A percentile compares a stretch with the other conserved stretches of the same genome.
Conservation (phyloP, 1,140 invertebrate species). For the Oedothorax gibbosus region DNA sequence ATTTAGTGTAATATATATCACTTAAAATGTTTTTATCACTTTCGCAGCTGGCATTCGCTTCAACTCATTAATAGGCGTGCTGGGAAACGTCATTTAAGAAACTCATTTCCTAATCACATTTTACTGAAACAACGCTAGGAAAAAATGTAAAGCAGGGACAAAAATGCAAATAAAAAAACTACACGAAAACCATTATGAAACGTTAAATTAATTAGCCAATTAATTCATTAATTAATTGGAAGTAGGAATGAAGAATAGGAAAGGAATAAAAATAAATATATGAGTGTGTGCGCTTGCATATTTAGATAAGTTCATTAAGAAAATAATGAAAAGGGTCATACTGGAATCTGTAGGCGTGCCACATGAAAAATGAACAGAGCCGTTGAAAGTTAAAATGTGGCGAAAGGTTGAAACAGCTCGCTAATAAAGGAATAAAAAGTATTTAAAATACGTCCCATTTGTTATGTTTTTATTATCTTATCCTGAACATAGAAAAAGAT, state of each 20-base stretch:
- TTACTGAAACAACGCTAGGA: not conserved
- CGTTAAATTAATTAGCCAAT: constrained; percentile 55
- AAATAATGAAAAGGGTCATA: not conserved
- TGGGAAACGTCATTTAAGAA: constrained; percentile 47
- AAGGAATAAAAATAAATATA: constrained; percentile 45
- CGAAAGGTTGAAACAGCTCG: constrained; percentile 1
- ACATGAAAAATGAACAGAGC: constrained; percentile 35
- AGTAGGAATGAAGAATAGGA: constrained; percentile 30
- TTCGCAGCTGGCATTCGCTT: not conserved
- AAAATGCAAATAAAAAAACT: constrained; percentile 27
- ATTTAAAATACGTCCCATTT: constrained; percentile 46
- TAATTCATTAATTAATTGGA: constrained; percentile 55
- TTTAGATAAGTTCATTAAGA: constrained; percentile 9
- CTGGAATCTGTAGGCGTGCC: constrained; percentile 10
- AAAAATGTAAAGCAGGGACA: constrained; percentile 1
- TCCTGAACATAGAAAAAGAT: constrained; percentile 25
- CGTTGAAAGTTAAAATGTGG: constrained; percentile 25
- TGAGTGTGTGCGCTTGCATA: constrained; percentile 13
- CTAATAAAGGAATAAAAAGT: constrained; percentile 24
- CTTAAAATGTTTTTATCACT: constrained; percentile 13
- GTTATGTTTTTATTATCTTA: constrained; percentile 55
- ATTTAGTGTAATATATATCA: not conserved
- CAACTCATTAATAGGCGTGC: constrained; percentile 21
- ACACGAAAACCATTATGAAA: constrained; percentile 54
- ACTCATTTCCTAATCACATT: constrained; percentile 43